These are phyloP conservation scores for Takifugu rubripes DNA, from an alignment of 2,797 vertebrate genomes.

Conservation along the genomic window DNA sequence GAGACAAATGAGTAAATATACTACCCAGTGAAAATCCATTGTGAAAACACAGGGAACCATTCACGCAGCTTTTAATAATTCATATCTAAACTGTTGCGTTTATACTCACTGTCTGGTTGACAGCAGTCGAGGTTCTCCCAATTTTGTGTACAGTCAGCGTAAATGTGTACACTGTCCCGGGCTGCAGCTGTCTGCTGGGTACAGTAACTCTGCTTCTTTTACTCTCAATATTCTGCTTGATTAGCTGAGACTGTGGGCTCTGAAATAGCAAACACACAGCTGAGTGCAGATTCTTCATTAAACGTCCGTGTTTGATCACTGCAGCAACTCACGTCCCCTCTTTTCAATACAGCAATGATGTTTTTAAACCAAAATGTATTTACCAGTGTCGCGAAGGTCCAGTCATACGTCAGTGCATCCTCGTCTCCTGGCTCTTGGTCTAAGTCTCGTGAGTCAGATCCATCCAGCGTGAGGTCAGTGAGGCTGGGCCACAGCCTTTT, in stretches of 20 bases:
- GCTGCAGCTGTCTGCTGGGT: constrained; percentile 42
- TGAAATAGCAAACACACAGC: constrained; percentile 33
- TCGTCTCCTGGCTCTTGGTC: constrained; percentile 51
- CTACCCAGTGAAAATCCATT: too few relatives aligned
- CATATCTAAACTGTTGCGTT: too few relatives aligned
- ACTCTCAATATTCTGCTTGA: constrained; percentile 15
- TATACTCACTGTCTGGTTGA: constrained; percentile 70
- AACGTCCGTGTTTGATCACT: background rate
- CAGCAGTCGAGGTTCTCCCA: constrained; percentile 59
- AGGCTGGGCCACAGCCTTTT: constrained; percentile 65
- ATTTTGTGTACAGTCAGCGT: constrained; percentile 71
- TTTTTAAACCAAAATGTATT: background rate
- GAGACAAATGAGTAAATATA: background rate
- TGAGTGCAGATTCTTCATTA: background rate
- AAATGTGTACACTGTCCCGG: constrained; percentile 58
- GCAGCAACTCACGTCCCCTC: background rate
- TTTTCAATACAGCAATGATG: background rate
- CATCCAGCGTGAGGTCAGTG: constrained; percentile 74
- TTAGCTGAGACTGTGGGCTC: constrained; percentile 35
- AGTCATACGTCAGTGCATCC: constrained; percentile 66
- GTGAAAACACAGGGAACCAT: too few relatives aligned
- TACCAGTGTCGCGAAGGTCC: constrained; percentile 63
- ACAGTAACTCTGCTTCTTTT: constrained; percentile 56
- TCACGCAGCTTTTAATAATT: too few relatives aligned
- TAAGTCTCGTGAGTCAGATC: constrained; percentile 74